Conservation (phyloP, 2,888 invertebrate species). For the Cetonia aurata region DNA sequence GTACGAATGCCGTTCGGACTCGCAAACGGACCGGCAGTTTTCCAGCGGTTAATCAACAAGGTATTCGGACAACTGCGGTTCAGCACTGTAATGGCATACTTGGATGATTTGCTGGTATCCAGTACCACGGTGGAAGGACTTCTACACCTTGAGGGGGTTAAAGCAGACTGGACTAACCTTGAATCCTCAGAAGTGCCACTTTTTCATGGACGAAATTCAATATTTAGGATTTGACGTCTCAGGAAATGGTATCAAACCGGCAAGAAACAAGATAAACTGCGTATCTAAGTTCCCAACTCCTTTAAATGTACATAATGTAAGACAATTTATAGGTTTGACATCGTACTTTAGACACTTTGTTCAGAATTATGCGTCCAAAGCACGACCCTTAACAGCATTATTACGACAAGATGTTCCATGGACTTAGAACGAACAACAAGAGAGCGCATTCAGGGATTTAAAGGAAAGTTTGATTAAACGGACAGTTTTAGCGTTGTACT, state of each 20-base stretch:
- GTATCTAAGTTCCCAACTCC: slow-evolving; percentile 50
- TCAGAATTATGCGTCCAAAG: slow-evolving; percentile 50
- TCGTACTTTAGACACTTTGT: slow-evolving; percentile 52
- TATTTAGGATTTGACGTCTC: too few species aligned
- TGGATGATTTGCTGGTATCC: slow-evolving; percentile 33
- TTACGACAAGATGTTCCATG: neutral
- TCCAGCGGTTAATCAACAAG: slow-evolving; percentile 17
- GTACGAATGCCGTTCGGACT: slow-evolving; percentile 19
- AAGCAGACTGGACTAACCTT: slow-evolving; percentile 53
- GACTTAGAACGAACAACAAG: slow-evolving; percentile 16
- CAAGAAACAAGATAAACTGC: slow-evolving; percentile 36
- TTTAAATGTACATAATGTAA: slow-evolving; percentile 46
- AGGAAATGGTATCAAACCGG: too few species aligned
- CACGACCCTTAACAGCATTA: slow-evolving; percentile 51
- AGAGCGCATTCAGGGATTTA: slow-evolving; percentile 13
- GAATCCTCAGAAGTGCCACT: slow-evolving; percentile 54
- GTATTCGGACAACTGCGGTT: neutral
- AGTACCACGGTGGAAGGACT: neutral
- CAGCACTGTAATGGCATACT: slow-evolving; percentile 21
- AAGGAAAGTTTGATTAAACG: slow-evolving; percentile 1
- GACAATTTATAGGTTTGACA: slow-evolving; percentile 51
- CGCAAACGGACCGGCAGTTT: slow-evolving; percentile 20
- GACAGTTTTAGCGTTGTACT: slow-evolving; percentile 1
- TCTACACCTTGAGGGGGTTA: slow-evolving; percentile 31
- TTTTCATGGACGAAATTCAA: slow-evolving; percentile 52